phyloP scores from a whole-genome alignment of 2,797 vertebrate genomes.

The Atherinosoma microstoma region DNA sequence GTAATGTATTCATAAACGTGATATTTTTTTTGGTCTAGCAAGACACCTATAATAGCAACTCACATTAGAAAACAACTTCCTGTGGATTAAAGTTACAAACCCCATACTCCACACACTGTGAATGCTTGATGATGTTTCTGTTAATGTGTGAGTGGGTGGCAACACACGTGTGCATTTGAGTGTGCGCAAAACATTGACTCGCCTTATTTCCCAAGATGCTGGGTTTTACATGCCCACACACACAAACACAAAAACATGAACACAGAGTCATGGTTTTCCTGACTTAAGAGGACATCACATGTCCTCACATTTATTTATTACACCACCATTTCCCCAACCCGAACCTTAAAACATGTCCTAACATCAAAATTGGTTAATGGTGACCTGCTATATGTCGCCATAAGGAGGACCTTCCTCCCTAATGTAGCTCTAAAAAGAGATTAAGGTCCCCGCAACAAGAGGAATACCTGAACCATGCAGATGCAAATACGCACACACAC shows the following conservation, averaged over 20 bases:
- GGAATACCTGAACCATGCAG: neutral
- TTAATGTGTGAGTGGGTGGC: constrained; percentile 57
- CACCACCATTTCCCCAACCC: neutral
- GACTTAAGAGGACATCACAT: neutral
- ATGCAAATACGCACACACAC: constrained; percentile 20
- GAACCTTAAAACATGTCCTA: neutral
- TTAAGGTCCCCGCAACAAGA: constrained; percentile 1
- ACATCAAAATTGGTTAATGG: neutral
- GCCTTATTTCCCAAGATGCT: constrained; percentile 75
- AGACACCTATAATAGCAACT: constrained; percentile 9
- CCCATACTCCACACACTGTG: constrained; percentile 28
- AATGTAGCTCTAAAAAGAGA: neutral
- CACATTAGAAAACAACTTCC: constrained; percentile 32
- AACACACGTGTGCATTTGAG: constrained; percentile 42
- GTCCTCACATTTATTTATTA: neutral
- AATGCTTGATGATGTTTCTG: constrained; percentile 50
- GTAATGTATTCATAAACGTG: constrained; percentile 5
- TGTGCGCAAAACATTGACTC: constrained; percentile 47
- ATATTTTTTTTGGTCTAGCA: neutral
- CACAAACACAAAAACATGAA: constrained; percentile 31
- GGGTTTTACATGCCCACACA: constrained; percentile 56
- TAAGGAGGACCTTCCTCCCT: neutral
- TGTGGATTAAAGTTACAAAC: constrained; percentile 51
- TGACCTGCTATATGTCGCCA: neutral
- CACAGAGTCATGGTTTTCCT: neutral